Evolutionary conservation across 2,888 invertebrate genomes (phyloP).

Genomic region (Drosophila emarginata): DNA sequence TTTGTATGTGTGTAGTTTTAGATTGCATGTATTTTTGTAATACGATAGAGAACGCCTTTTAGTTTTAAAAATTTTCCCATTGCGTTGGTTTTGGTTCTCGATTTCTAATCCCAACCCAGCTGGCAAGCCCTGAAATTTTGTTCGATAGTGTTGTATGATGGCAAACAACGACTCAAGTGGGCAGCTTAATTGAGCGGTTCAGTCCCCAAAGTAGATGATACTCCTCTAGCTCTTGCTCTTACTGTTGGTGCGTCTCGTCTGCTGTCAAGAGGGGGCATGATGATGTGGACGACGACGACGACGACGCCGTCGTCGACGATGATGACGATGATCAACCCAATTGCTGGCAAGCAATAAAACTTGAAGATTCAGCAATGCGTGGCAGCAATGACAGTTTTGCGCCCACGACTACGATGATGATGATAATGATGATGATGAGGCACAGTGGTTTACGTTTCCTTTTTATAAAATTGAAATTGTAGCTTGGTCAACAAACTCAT

Average conservation of each 20-base stretch:
- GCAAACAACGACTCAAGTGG: slow-evolving; percentile 42
- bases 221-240: slow-evolving; percentile 32
- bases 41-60: slow-evolving; percentile 37
- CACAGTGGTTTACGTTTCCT: slow-evolving; percentile 17
- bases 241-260: slow-evolving; percentile 31
- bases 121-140: slow-evolving; percentile 41
- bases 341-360: slow-evolving; percentile 49
- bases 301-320: slow-evolving; percentile 44
- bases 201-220: slow-evolving; percentile 34
- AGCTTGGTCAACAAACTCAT: neutral
- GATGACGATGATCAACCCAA: slow-evolving; percentile 56
- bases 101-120: too few species aligned
- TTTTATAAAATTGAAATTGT: too few species aligned
- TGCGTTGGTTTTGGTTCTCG: slow-evolving; percentile 63
- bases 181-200: slow-evolving; percentile 72
- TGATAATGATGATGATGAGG: slow-evolving; percentile 26
- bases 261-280: slow-evolving; percentile 40
- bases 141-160: slow-evolving; percentile 23
- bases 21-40: slow-evolving; percentile 10
- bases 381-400: slow-evolving; percentile 63
- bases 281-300: slow-evolving; percentile 30
- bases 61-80: too few species aligned
- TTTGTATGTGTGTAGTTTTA: neutral
- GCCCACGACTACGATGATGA: slow-evolving; percentile 56
- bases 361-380: slow-evolving; percentile 69